These are phyloP conservation scores for Arctia plantaginis DNA, from an alignment of 2,888 invertebrate species.

Conservation along the genomic window DNA sequence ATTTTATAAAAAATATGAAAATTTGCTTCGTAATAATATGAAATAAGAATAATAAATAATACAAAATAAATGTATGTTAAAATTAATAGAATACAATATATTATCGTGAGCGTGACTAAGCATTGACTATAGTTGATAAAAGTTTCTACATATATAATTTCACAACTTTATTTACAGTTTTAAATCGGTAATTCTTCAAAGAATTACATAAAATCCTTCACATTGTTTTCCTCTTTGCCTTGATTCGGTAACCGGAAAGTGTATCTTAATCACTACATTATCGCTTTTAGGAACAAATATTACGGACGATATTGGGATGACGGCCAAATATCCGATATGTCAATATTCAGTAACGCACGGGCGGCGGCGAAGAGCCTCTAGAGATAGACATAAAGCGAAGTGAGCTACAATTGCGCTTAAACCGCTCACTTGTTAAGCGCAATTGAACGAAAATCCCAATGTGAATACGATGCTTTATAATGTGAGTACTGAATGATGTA, in stretches of 20 bases:
- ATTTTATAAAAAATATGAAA: too few species aligned
- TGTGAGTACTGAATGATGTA: background rate
- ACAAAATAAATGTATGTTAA: too few species aligned
- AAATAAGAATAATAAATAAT: too few species aligned
- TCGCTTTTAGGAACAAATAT: background rate
- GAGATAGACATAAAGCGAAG: background rate
- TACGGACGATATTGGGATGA: background rate
- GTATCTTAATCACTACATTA: background rate
- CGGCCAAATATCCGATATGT: background rate
- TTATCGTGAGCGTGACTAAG: background rate
- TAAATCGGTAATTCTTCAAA: background rate
- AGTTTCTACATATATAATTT: background rate
- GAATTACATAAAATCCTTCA: background rate
- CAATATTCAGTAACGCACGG: background rate
- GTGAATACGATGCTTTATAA: background rate
- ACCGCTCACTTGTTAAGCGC: background rate
- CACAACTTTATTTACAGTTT: background rate
- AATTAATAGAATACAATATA: too few species aligned
- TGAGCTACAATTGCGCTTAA: background rate
- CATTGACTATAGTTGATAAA: background rate
- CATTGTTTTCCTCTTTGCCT: background rate
- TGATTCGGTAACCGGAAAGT: background rate
- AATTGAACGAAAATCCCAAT: background rate
- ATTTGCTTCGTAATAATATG: too few species aligned
- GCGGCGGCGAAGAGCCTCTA: background rate